phyloP scores from a whole-genome alignment of 2,888 invertebrate genomes.

The Drosophila neotestacea region DNA sequence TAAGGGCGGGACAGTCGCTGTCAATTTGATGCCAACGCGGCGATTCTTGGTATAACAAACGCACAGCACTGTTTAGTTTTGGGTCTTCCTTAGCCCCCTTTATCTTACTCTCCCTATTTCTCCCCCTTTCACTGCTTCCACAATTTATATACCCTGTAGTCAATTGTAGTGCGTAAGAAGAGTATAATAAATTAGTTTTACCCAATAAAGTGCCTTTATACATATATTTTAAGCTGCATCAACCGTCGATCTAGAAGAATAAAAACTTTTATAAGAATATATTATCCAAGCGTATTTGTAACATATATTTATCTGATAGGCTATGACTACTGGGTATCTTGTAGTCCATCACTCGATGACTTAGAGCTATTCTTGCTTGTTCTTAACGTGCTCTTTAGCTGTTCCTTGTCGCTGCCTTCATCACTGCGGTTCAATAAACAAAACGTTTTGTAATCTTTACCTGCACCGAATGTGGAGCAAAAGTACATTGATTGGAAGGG shows the following conservation, averaged over 20 bases:
- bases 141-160: slow-evolving; percentile 7
- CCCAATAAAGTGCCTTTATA: neutral
- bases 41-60: slow-evolving; percentile 59
- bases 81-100: slow-evolving; percentile 10
- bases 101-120: neutral
- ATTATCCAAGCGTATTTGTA: neutral
- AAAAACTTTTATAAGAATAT: neutral
- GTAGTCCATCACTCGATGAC: neutral
- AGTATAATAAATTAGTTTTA: neutral
- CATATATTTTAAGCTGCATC: neutral
- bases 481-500: slow-evolving; percentile 23
- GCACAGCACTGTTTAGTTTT: slow-evolving; percentile 42
- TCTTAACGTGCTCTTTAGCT: slow-evolving; percentile 41
- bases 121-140: neutral
- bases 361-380: slow-evolving; percentile 2
- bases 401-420: slow-evolving; percentile 47
- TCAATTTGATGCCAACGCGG: slow-evolving; percentile 68
- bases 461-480: slow-evolving; percentile 69
- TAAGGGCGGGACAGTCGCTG: slow-evolving; percentile 37
- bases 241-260: neutral
- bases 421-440: slow-evolving; percentile 60
- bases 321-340: neutral
- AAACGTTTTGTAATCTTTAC: slow-evolving; percentile 76
- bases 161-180: neutral
- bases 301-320: neutral